Percentiles rank a stretch among this genome's conserved stretches.
Conservation (phyloP, 1,140 invertebrate genomes). For the Dolichoris vasculosae region DNA sequence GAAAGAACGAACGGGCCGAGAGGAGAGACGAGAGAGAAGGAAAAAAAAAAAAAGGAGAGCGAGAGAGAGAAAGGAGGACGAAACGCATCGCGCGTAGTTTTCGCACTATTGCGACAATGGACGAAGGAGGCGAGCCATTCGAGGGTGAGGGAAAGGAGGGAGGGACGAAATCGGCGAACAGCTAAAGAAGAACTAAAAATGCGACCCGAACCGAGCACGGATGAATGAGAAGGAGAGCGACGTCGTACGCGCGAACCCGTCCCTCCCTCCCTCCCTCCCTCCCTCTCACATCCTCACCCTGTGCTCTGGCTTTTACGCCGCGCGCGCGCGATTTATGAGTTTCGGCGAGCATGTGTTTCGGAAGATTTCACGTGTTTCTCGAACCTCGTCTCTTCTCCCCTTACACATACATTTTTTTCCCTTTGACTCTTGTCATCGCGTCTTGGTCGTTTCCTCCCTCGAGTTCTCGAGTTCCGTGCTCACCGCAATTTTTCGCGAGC, state of each 20-base stretch:
- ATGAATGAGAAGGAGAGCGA: neutral
- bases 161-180: neutral
- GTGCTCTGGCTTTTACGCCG: neutral
- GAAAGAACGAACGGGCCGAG: too few relatives aligned
- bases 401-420: too few relatives aligned
- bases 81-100: neutral
- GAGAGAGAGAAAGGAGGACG: neutral
- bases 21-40: too few relatives aligned
- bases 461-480: too few relatives aligned
- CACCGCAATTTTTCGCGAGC: neutral
- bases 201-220: neutral
- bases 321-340: conserved; percentile 6
- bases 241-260: neutral
- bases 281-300: too few relatives aligned
- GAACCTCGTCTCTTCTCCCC: neutral
- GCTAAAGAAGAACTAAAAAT: conserved; percentile 13
- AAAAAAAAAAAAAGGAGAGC: neutral
- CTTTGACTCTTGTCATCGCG: neutral
- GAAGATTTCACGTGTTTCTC: conserved; percentile 15
- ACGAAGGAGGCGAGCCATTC: neutral
- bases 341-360: conserved; percentile 2
- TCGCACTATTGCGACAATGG: neutral
- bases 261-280: too few relatives aligned
- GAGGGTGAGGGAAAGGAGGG: neutral
- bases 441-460: neutral